Evolutionary conservation across 1,140 invertebrate species (phyloP), one percentile per base, ranked within the genome.

Genomic region (Potamilus streckersoni): DNA sequence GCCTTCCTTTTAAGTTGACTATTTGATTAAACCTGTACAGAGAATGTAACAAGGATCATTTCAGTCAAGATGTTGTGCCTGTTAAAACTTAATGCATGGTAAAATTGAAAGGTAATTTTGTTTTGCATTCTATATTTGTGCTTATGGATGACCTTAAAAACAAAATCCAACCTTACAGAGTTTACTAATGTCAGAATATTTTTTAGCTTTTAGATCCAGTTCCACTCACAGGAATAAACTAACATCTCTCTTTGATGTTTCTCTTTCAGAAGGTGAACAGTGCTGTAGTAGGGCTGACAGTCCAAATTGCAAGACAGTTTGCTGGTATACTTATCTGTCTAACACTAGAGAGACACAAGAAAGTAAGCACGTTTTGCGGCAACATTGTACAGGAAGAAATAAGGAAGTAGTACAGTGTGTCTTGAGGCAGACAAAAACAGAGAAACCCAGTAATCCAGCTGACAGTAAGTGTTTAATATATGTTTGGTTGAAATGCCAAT

Each of bases 211-310:
- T 11, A 49, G 38, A 8, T 11, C 11, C 38, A 49, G 6, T 49
- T 49, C 0, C 38, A 49, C 38, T 11, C 38, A 49, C 5, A 8
- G 38, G 38, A 8, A 49, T 49, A 11, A 8, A 11, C 38, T 49
- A 49, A 49, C 38, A 11, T 49, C 38, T 58, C 5, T 57, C 58
- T 59, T 57, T 17, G 38, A 17, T 73, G 2, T 58, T 19, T 69
- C 16, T 56, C 1, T 78, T 68, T n/a, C 78, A 84, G 83, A 74
- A 31, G 82, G 79, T 19, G 73, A 78, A 62, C 64, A 74, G 38
- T 84, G 83, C 64, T 84, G 83, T 62, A 27, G 64, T 31, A 73
- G 82, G 67, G 80, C 81, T n/a, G 75, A 77, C 64, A 72, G 70
- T 55, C 63, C 68, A 17, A 76, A 71, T 19, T 84, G 83, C 67